Conservation (phyloP, 2,797 vertebrate species). For the Numenius phaeopus region DNA sequence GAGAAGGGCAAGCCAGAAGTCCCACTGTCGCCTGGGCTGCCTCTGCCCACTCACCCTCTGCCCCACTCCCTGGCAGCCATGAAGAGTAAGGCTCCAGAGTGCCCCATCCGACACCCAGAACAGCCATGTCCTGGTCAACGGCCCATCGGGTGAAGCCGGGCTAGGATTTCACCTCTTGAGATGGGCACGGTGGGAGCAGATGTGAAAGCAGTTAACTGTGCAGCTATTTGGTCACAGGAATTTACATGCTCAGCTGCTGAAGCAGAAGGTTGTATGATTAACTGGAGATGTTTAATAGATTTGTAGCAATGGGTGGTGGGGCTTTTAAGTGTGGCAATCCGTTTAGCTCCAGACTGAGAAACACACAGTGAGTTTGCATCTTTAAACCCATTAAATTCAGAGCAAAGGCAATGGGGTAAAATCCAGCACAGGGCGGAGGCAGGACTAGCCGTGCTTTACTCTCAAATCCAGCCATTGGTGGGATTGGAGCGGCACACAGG, state of each 20-base stretch:
- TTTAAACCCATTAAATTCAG: not conserved
- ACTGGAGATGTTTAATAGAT: slow-evolving; percentile 38
- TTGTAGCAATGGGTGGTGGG: slow-evolving; percentile 5
- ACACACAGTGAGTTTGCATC: fast-evolving
- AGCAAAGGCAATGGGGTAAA: not conserved
- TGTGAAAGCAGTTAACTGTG: slow-evolving; percentile 46
- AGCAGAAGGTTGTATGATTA: slow-evolving; percentile 22
- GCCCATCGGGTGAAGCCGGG: fast-evolving
- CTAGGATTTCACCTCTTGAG: not conserved
- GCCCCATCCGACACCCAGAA: not conserved
- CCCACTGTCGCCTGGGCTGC: not conserved
- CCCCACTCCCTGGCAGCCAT: fast-evolving
- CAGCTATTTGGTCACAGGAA: slow-evolving; percentile 54
- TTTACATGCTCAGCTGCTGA: slow-evolving; percentile 58
- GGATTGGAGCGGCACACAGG: not conserved
- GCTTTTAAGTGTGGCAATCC: not conserved
- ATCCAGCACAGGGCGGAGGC: not conserved
- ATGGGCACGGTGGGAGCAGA: not conserved
- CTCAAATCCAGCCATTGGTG: not conserved
- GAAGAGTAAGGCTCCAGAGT: not conserved
- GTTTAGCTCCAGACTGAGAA: not conserved
- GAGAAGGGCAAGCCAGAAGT: not conserved
- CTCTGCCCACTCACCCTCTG: not conserved
- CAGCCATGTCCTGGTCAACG: not conserved
- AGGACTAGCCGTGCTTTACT: not conserved